Evolutionary conservation across 2,113 vertebrate species (phyloP).

Genomic region (Microcebus murinus): DNA sequence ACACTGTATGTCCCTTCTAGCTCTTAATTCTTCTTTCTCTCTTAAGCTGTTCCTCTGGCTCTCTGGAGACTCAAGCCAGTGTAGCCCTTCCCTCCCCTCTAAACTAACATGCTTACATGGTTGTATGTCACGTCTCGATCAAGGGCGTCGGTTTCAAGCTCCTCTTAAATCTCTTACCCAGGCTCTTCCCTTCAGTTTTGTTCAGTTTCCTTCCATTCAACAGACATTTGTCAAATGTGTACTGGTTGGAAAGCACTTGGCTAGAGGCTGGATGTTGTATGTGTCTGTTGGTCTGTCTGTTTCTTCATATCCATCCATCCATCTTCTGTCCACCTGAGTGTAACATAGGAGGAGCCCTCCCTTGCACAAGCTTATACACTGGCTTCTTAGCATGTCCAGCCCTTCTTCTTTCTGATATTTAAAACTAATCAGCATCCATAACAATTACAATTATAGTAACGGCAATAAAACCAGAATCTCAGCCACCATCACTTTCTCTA

Average conservation of each 20-base stretch:
- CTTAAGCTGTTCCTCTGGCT: background rate
- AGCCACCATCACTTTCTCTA: background rate
- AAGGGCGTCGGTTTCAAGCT: background rate
- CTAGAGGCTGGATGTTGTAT: background rate
- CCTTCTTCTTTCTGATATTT: slow-evolving; percentile 34
- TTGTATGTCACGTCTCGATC: background rate
- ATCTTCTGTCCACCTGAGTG: background rate
- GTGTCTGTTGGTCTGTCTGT: background rate
- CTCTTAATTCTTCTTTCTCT: slow-evolving; percentile 2
- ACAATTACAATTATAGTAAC: background rate
- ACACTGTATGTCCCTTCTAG: background rate
- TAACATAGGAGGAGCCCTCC: background rate
- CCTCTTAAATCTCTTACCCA: background rate
- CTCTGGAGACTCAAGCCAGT: background rate
- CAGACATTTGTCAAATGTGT: background rate
- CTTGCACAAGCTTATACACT: background rate
- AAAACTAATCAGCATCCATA: background rate
- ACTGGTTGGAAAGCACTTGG: background rate
- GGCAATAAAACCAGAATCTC: background rate
- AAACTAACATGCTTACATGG: background rate
- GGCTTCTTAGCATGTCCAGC: background rate
- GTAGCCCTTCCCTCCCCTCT: background rate
- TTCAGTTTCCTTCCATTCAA: background rate
- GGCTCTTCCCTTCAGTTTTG: background rate
- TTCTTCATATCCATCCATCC: background rate